Evolutionary conservation across 1,140 invertebrate genomes (phyloP), one percentile per base, ranked within the genome.

Genomic region (Euborellia annulipes): DNA sequence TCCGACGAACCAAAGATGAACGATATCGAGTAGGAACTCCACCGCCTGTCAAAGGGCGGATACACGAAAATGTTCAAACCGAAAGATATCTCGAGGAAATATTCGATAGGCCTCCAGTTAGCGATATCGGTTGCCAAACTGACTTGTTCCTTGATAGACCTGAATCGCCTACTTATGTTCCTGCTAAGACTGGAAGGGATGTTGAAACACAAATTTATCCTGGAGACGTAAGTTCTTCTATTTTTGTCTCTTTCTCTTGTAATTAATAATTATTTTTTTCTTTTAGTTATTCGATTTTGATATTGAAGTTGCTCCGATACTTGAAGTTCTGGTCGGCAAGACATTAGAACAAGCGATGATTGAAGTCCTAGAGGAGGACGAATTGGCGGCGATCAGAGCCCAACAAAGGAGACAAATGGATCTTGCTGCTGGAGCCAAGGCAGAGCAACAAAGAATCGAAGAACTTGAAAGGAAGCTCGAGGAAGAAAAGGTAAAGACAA

Each of bases 251-350:
- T 17, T 32, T 32, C 14, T 7, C 4, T 37, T 37, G 11, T 27
- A 27, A 27, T 27, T 27, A 27, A 27, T 27, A 16, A 22, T 46
- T 49, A 7, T 13, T 39, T 45, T 19, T 44, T 46, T 54, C 36
- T 53, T 56, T 22, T 57, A 79, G 75, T 64, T 87, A n/a, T 87
- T 84, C 62, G 79, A 92, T 64, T 94, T 88, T 64, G 87, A 93
- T 62, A 63, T 75, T 52, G 88, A 92, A 62, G 85, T 90, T 7
- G 78, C 80, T 55, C 85, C 88, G 6, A 80, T 92, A 34, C 67
- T 92, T 41, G 87, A 92, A 62, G 76, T 84, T 13, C 64, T 94
- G 21, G 82, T 92, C 16, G 85, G 85, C 18, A 86, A 87, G 60
- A 88, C 85, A 22, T 70, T 90, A 32, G 83, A 91, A 57, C 85